These are phyloP conservation scores for Lordiphosa mommai DNA, from an alignment of 1,140 invertebrate species.

Conservation along the genomic window DNA sequence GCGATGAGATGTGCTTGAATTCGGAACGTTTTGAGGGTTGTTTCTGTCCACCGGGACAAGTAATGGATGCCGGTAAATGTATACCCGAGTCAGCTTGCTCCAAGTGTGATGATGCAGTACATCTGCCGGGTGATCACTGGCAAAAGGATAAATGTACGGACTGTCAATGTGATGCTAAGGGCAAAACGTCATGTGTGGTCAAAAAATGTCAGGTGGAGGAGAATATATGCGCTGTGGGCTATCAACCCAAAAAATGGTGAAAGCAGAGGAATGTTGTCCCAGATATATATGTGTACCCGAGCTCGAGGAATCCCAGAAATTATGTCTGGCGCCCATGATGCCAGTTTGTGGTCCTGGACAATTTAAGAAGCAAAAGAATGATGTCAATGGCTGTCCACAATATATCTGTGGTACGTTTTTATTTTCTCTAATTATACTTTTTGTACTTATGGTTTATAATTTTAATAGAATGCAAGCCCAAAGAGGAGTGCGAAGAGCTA, in stretches of 20 bases:
- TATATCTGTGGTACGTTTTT: constrained; percentile 85
- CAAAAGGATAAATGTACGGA: constrained; percentile 86
- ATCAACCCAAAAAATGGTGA: constrained; percentile 81
- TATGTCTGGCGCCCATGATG: constrained; percentile 83
- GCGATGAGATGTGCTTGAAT: constrained; percentile 81
- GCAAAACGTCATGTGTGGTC: constrained; percentile 82
- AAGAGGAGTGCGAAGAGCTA: constrained; percentile 83
- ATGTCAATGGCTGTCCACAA: constrained; percentile 83
- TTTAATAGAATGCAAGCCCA: constrained; percentile 84
- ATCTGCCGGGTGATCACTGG: constrained; percentile 81
- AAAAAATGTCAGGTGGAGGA: constrained; percentile 82
- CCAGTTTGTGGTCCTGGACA: constrained; percentile 87
- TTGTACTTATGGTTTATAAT: neutral
- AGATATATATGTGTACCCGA: constrained; percentile 84
- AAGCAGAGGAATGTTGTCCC: constrained; percentile 84
- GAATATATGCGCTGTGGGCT: constrained; percentile 83
- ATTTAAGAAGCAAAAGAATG: constrained; percentile 83
- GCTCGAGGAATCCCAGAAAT: constrained; percentile 76
- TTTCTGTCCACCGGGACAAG: constrained; percentile 87
- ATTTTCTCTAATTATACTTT: neutral
- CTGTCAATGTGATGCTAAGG: constrained; percentile 84
- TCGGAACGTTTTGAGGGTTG: constrained; percentile 86
- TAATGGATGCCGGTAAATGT: constrained; percentile 80
- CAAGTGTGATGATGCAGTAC: constrained; percentile 75
- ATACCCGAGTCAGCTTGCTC: constrained; percentile 65